These are phyloP conservation scores for Pagetopsis macropterus DNA, from an alignment of 2,797 vertebrate species.

Conservation along the genomic window DNA sequence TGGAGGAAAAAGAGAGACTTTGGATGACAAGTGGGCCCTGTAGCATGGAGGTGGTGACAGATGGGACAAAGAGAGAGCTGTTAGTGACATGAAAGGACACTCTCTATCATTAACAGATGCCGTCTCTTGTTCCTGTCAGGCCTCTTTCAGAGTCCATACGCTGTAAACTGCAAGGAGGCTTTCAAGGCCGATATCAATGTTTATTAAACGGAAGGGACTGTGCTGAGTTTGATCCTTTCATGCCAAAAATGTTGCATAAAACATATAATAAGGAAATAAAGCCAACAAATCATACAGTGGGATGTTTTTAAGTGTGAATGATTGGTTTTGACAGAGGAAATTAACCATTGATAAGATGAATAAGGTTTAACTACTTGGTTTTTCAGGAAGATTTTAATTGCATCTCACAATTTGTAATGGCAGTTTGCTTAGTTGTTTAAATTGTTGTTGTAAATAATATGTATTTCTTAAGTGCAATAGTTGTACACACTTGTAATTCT, in stretches of 20 bases:
- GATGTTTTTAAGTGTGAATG: not conserved
- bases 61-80: constrained; percentile 60
- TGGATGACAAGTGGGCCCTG: constrained; percentile 46
- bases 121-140: constrained; percentile 45
- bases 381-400: not conserved
- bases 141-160: constrained; percentile 30
- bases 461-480: not conserved
- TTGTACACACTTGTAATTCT: not conserved
- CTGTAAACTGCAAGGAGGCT: constrained; percentile 16
- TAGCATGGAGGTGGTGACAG: constrained; percentile 62
- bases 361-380: not conserved
- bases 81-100: constrained; percentile 68
- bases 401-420: not conserved
- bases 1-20: constrained; percentile 40
- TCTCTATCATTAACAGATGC: constrained; percentile 68
- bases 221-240: not conserved
- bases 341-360: too few species aligned
- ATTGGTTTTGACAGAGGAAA: not conserved
- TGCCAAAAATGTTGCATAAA: not conserved
- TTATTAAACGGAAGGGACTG: not conserved
- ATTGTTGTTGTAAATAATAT: not conserved
- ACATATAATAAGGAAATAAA: not conserved
- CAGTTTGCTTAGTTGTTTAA: not conserved
- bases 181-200: not conserved
- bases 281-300: not conserved